Evolutionary conservation across 2,113 vertebrate genomes (phyloP).

Genomic region (Saguinus imperator): DNA sequence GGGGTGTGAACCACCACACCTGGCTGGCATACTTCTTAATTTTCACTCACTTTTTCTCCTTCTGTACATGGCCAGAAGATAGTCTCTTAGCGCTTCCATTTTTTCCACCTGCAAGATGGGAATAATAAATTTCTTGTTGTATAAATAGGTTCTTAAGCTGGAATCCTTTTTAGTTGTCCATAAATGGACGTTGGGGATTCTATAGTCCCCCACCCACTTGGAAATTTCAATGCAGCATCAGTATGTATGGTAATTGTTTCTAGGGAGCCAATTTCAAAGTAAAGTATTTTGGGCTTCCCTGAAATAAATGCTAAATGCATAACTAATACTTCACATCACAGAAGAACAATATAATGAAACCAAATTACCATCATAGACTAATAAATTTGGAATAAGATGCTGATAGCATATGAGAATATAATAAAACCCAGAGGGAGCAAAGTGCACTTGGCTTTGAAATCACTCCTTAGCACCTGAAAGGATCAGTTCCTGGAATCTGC

Average conservation of each 20-base stretch:
- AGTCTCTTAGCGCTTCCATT: neutral
- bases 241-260: neutral
- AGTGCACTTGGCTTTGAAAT: constrained; percentile 50
- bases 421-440: constrained; percentile 45
- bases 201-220: neutral
- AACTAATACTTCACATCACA: neutral
- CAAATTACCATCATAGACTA: neutral
- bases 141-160: neutral
- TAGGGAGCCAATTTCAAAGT: neutral
- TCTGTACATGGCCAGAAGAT: rapidly evolving
- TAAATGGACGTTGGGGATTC: neutral
- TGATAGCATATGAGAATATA: constrained; percentile 45
- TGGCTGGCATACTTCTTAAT: neutral
- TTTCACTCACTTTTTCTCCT: neutral
- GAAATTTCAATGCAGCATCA: neutral
- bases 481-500: constrained; percentile 18
- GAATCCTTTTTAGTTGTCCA: neutral
- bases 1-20: no score
- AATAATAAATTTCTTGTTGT: neutral
- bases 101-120: neutral
- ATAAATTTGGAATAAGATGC: constrained; percentile 65
- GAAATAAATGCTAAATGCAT: neutral
- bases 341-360: neutral
- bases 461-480: neutral
- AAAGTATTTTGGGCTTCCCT: neutral